Percentiles rank a stretch among this genome's conserved stretches.
Conservation (phyloP, 2,113 vertebrate species). For the Actenoides hombroni region DNA sequence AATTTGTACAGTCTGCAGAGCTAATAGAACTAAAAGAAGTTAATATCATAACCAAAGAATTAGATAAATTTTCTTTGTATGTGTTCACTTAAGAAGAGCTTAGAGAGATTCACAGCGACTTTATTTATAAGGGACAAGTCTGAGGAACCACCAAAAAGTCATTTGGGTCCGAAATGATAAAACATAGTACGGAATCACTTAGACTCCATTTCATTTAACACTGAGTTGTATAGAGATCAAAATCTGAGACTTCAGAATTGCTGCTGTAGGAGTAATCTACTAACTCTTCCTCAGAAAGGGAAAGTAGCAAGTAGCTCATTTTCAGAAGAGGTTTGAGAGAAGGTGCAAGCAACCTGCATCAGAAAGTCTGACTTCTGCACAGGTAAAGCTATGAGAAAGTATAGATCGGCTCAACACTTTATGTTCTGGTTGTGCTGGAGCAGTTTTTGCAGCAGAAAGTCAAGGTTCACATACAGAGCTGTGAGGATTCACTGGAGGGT, state of each 20-base stretch:
- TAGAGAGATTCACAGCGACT: background rate
- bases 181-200: background rate
- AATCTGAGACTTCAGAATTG: background rate
- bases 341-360: background rate
- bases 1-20: background rate
- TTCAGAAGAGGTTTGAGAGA: background rate
- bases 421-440: background rate
- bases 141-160: background rate
- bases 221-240: background rate
- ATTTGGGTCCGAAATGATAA: background rate
- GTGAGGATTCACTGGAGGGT: background rate
- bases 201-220: background rate
- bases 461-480: background rate
- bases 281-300: background rate
- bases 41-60: background rate
- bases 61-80: background rate
- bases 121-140: background rate
- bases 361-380: background rate
- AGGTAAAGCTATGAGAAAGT: background rate
- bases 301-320: background rate
- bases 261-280: background rate
- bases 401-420: background rate
- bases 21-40: background rate
- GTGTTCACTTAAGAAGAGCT: background rate
- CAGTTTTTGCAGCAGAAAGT: background rate